Conservation (phyloP, 2,797 vertebrate genomes). For the Sebastiscus tertius region DNA sequence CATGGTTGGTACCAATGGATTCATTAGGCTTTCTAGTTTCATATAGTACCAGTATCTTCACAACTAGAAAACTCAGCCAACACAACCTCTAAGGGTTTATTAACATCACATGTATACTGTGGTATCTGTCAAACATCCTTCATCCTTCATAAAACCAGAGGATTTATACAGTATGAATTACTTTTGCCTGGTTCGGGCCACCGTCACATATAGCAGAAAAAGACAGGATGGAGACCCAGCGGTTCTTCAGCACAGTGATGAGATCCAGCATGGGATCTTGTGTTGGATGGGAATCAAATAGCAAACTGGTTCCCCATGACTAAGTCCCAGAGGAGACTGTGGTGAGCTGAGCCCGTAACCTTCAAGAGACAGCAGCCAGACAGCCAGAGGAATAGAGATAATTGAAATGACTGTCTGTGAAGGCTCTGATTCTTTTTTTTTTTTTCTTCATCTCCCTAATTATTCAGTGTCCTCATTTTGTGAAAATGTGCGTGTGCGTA, state of each 20-base stretch:
- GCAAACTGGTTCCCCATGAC: conserved; percentile 51
- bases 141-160: background rate
- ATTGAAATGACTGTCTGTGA: conserved; percentile 74
- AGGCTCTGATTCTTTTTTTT: conserved; percentile 33
- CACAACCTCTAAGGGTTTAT: background rate
- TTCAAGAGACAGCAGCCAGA: conserved; percentile 62
- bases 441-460: conserved; percentile 63
- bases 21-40: too few species aligned
- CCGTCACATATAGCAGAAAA: background rate
- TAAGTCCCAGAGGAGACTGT: conserved; percentile 36
- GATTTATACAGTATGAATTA: background rate
- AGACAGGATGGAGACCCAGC: background rate
- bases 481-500: conserved; percentile 9
- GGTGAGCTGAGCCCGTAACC: conserved; percentile 57
- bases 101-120: background rate
- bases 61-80: too few species aligned
- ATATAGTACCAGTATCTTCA: too few species aligned
- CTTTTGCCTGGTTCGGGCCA: background rate
- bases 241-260: background rate
- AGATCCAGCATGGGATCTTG: background rate
- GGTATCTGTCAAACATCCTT: background rate
- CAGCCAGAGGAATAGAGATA: conserved; percentile 63
- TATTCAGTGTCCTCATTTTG: conserved; percentile 73
- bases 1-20: too few species aligned
- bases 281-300: conserved; percentile 34